Base-by-base conservation (phyloP, 2,113 vertebrate genomes). In the Thamnaconus septentrionalis region DNA sequence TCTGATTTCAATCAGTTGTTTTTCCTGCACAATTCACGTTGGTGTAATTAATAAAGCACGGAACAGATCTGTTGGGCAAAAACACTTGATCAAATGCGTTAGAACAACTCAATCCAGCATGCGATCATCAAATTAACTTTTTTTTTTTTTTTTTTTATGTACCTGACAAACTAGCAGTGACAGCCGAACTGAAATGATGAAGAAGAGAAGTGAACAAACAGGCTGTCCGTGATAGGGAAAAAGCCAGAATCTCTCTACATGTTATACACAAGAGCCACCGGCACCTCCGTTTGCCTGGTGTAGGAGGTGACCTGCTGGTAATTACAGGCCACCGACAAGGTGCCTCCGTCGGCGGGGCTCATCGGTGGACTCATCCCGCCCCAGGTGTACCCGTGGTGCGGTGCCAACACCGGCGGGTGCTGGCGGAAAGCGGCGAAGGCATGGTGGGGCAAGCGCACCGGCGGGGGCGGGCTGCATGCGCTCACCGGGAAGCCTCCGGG, bases 381-480 rank as follows among this genome's bases (percentile, higher is more conserved):
- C 54, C 84, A 86, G 1, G 86, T 66, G 51, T 47, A 86, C 0
- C 63, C 78, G 67, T 56, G 78, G 69, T 88, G 86, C 3, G 86
- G 79, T 3, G 91, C 78, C 45, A 90, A 52, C 53, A 89, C 83
- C 1, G 83, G 50, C 40, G 81, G 78, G 54, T 86, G 85, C 7
- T 48, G 75, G 56, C 83, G 82, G 63, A 83, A 91, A 0, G 80
- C 47, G 4, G 79, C 72, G 59, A 89, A 91, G 0, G 86, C 40
- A 1, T 82, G 51, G 64, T 83, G 87, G 61, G 78, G 78, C 67
- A 88, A 79, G 72, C 75, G 58, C 18, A 31, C 18, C 18, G 18
- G 18, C 0, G 69, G 8, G 6, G 79, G 61, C 3, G 69, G 43
- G 53, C 73, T 81, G 76, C 83, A 90, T 0, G 82, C 66, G 58